Conservation (phyloP, 2,797 vertebrate species). For the Sebastes itinus region DNA sequence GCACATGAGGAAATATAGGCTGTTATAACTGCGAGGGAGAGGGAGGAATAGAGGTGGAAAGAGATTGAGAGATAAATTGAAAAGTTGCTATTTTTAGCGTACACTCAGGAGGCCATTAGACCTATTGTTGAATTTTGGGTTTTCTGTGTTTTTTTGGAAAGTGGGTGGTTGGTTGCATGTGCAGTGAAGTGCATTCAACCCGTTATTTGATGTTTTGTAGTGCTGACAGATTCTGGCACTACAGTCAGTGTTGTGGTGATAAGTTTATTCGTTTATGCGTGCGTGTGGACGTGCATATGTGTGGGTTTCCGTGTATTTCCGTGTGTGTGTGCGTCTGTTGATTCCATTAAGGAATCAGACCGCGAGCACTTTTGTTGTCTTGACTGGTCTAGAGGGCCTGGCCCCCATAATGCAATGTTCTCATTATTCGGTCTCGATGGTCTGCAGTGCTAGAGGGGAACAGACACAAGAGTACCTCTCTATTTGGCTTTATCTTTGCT, state of each 20-base stretch:
- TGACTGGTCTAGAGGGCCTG: slow-evolving; percentile 62
- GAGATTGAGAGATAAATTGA: slow-evolving; percentile 47
- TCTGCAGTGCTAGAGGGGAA: slow-evolving; percentile 48
- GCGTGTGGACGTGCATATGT: neutral
- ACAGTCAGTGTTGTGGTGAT: slow-evolving; percentile 29
- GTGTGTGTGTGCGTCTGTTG: slow-evolving; percentile 24
- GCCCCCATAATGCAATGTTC: slow-evolving; percentile 69
- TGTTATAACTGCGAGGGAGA: neutral
- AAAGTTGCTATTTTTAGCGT: slow-evolving; percentile 55
- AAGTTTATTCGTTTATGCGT: slow-evolving; percentile 38
- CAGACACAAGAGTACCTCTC: slow-evolving; percentile 15
- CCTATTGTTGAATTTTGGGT: slow-evolving; percentile 49
- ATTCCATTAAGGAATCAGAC: slow-evolving; percentile 73
- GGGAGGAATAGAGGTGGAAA: slow-evolving; percentile 35
- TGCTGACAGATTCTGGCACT: slow-evolving; percentile 55
- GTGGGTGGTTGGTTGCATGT: slow-evolving; percentile 41
- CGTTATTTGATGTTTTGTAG: slow-evolving; percentile 60
- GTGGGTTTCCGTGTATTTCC: neutral
- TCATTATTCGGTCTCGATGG: slow-evolving; percentile 62
- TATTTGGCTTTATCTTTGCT: slow-evolving; percentile 10
- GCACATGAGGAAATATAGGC: neutral
- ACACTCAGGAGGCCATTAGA: slow-evolving; percentile 53
- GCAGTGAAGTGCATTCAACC: slow-evolving; percentile 46
- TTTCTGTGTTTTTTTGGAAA: slow-evolving; percentile 39
- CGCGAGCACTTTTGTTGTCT: slow-evolving; percentile 64